These are phyloP conservation scores for Notechis scutatus DNA, from an alignment of 2,113 vertebrate species.

Conservation along the genomic window DNA sequence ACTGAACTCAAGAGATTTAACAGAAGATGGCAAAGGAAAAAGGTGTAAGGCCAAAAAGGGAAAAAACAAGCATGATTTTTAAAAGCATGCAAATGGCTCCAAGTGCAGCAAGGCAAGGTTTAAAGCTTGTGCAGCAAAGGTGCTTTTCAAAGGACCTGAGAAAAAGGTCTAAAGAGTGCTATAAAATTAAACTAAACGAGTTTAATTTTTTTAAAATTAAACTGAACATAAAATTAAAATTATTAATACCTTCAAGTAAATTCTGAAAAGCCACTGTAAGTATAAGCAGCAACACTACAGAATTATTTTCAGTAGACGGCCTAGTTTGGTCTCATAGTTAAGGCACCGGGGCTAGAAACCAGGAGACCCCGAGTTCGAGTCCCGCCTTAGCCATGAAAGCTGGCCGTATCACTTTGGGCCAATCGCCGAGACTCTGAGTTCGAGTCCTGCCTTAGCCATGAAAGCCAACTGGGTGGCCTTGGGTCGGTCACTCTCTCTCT, in stretches of 20 bases:
- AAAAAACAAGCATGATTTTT: not conserved
- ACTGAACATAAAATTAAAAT: not conserved
- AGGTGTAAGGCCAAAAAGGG: not conserved
- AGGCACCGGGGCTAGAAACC: not conserved
- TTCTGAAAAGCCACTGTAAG: not conserved
- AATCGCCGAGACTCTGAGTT: not conserved
- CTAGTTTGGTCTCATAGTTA: not conserved
- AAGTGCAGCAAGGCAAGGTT: not conserved
- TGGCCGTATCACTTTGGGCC: too few relatives aligned
- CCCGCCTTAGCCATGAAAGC: not conserved
- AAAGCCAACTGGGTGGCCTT: not conserved
- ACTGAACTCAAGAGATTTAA: not conserved
- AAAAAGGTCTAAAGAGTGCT: too few relatives aligned
- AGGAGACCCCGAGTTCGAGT: not conserved
- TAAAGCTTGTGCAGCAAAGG: not conserved
- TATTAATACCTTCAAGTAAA: not conserved
- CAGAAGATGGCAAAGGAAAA: not conserved
- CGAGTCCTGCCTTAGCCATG: not conserved
- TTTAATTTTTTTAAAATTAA: too few relatives aligned
- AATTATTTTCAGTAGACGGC: not conserved
- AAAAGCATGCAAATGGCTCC: not conserved
- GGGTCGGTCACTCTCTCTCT: too few relatives aligned
- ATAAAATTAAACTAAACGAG: not conserved
- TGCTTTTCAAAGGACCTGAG: not conserved
- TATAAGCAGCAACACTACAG: not conserved